Conservation (phyloP, 2,113 vertebrate genomes). For the Enhydra lutris region DNA sequence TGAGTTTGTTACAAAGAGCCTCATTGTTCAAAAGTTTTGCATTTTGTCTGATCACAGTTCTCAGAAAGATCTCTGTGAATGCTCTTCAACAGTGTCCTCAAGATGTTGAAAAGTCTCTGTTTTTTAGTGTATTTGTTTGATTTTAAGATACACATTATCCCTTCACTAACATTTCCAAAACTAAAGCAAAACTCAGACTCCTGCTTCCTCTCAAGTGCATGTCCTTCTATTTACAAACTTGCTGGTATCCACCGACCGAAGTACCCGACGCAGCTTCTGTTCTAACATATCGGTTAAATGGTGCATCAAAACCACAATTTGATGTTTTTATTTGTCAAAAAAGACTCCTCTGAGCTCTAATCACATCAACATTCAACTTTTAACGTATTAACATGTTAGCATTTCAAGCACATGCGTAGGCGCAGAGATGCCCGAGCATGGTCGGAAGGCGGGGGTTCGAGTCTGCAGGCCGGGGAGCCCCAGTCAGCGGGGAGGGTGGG, state of each 20-base stretch:
- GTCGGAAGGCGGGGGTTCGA: background rate
- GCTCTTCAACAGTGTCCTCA: background rate
- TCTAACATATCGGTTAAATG: background rate
- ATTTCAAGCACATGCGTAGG: rapidly evolving
- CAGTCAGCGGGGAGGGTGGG: rapidly evolving
- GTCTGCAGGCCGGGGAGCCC: background rate
- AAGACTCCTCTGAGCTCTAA: background rate
- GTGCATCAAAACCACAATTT: background rate
- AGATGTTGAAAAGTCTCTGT: background rate
- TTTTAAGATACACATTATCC: background rate
- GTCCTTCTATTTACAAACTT: too few species aligned
- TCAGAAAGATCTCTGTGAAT: too few species aligned
- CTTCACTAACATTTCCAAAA: background rate
- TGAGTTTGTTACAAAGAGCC: background rate
- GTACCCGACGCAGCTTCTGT: background rate
- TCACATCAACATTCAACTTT: background rate
- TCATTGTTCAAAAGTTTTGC: background rate
- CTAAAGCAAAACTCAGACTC: too few species aligned
- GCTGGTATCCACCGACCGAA: too few species aligned
- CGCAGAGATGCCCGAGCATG: rapidly evolving
- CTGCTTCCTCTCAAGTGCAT: background rate
- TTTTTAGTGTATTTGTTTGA: background rate
- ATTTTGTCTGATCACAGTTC: background rate
- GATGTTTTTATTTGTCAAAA: background rate
- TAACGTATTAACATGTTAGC: background rate